These are phyloP conservation scores for Casuarius casuarius DNA, from an alignment of 2,113 vertebrate species.

Conservation along the genomic window DNA sequence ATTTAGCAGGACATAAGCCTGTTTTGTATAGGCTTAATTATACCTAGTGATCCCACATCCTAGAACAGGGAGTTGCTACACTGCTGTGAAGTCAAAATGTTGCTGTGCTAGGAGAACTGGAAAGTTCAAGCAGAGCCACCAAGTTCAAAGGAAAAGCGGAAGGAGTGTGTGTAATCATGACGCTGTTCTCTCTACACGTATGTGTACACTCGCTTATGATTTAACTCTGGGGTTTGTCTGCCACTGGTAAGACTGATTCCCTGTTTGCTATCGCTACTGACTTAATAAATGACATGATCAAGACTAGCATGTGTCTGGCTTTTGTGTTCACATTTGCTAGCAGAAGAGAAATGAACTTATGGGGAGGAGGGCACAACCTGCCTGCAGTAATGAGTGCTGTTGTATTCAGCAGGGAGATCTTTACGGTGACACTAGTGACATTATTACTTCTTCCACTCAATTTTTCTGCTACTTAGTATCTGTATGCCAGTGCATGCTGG, in stretches of 20 bases:
- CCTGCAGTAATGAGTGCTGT: background rate
- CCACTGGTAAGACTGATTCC: background rate
- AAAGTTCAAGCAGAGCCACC: background rate
- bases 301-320: background rate
- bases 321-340: background rate
- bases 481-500: background rate
- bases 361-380: background rate
- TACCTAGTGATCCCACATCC: background rate
- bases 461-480: background rate
- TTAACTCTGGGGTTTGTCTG: background rate
- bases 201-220: background rate
- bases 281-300: background rate
- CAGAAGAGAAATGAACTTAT: background rate
- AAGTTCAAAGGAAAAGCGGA: background rate
- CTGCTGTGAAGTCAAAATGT: background rate
- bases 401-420: background rate
- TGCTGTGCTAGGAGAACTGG: background rate
- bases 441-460: background rate
- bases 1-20: background rate
- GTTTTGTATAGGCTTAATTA: background rate
- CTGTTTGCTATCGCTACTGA: background rate
- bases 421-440: background rate
- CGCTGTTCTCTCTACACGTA: fast-evolving
- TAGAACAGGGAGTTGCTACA: background rate
- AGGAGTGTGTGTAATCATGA: background rate